Conservation (phyloP, 2,797 vertebrate genomes). For the Mus minutoides region DNA sequence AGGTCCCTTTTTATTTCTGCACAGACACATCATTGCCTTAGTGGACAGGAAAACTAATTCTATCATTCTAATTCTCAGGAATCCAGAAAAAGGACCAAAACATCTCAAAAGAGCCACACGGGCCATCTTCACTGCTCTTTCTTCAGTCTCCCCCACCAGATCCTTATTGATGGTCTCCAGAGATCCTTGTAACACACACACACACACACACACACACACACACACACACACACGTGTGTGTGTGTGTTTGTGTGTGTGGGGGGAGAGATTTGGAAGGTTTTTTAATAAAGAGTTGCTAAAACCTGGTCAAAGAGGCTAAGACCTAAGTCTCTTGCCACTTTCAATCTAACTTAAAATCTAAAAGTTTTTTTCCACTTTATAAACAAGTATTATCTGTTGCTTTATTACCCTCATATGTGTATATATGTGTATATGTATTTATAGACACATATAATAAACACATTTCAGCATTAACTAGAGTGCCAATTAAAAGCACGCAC, state of each 20-base stretch:
- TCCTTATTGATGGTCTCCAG: not conserved
- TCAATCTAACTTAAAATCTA: slow-evolving; percentile 6
- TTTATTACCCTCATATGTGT: not conserved
- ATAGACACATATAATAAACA: not conserved
- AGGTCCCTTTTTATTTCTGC: not conserved
- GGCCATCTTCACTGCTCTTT: not conserved
- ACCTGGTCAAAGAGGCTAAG: not conserved
- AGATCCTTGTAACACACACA: not conserved
- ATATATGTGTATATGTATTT: not conserved
- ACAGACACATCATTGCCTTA: not conserved
- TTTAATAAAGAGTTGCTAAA: not conserved
- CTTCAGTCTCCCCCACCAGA: not conserved
- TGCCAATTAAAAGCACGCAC: not conserved
- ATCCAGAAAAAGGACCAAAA: not conserved
- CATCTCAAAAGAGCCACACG: not conserved
- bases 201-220: too few relatives aligned
- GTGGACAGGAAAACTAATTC: not conserved
- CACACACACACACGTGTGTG: not conserved
- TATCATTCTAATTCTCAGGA: not conserved
- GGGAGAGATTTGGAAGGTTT: not conserved
- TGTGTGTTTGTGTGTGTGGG: too few relatives aligned
- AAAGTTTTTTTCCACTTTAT: not conserved
- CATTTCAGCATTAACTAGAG: not conserved
- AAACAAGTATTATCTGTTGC: slow-evolving; percentile 1
- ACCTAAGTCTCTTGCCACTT: not conserved